These are phyloP conservation scores for Podarcis raffonei DNA, from an alignment of 2,113 vertebrate genomes.

Conservation along the genomic window DNA sequence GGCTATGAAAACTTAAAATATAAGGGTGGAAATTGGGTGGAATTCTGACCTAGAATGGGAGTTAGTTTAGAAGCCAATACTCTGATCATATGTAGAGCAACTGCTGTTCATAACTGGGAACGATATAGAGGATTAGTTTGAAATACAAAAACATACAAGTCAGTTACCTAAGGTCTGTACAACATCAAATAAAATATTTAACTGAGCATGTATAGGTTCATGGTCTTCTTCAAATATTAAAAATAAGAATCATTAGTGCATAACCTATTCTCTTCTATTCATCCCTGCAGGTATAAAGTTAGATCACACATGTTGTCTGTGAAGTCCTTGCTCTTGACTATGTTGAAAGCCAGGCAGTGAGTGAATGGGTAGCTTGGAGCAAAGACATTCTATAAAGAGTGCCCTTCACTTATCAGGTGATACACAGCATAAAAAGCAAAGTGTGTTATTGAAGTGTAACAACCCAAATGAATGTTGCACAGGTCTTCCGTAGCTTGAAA, in stretches of 20 bases:
- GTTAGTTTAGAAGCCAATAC: not conserved
- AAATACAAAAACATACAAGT: not conserved
- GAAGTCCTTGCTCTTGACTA: not conserved
- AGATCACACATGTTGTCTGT: not conserved
- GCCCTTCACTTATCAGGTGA: not conserved
- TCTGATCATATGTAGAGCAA: not conserved
- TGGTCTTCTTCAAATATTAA: not conserved
- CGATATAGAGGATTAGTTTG: not conserved
- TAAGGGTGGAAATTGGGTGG: not conserved
- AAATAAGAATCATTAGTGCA: not conserved
- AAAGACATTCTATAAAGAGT: not conserved
- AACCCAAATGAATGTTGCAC: not conserved
- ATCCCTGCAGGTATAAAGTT: not conserved
- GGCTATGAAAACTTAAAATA: not conserved
- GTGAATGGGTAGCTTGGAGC: not conserved
- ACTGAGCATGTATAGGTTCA: not conserved
- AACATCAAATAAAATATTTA: not conserved
- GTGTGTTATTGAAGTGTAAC: not conserved
- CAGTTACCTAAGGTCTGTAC: not conserved
- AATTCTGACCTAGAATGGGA: not conserved
- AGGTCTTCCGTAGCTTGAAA: not conserved
- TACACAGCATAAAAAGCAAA: not conserved
- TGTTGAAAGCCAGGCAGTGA: not conserved
- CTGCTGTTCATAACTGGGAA: not conserved
- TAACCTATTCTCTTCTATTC: not conserved